Base-by-base conservation (phyloP, 2,888 invertebrate genomes). In the Lasius fuliginosus region DNA sequence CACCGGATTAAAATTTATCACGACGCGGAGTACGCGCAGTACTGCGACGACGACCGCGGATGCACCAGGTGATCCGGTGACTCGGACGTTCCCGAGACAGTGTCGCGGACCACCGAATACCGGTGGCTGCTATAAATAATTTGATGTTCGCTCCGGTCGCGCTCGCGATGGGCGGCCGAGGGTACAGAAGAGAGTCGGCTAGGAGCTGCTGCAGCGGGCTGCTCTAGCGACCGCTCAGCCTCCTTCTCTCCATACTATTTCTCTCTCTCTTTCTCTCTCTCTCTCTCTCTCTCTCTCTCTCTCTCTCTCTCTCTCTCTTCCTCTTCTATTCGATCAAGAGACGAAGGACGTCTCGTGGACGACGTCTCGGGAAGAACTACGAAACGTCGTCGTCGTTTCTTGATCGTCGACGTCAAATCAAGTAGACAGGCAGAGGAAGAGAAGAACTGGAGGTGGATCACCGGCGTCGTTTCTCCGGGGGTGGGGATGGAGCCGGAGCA, bases 401-500 rank as follows among this genome's bases (percentile, higher is more conserved):
- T 33, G 75, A 67, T 33, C 74, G 27, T n/a, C 69, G 74, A 62
- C 40, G 74, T 12, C 33, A 86, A 71, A 69, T 77, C 86, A 83
- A 88, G 87, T 89, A 85, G 85, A 23, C 74, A 82, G 81, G 83
- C 86, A 84, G 89, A 89, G 87, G 76, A 85, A 85, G 89, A 86
- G 84, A 77, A 91, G 86, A 23, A 96, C 90, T 96, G 97, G 94
- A 97, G 97, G 94, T 86, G 89, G 88, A 86, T 81, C 83, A 74
- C 33, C 71, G 83, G 97, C 97, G 90, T 97, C 91, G 96, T 46
- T 30, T 96, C 96, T 83, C 74, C 96, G 92, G 96, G 96, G 92
- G 96, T 96, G 93, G 96, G 96, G 87, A 96, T 97, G 92, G 96
- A 97, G 93, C 97, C 97, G 82, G 97, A 97, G 86, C 96, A 97